phyloP scores from a whole-genome alignment of 2,113 vertebrate genomes.

The Triplophysa dalaica region DNA sequence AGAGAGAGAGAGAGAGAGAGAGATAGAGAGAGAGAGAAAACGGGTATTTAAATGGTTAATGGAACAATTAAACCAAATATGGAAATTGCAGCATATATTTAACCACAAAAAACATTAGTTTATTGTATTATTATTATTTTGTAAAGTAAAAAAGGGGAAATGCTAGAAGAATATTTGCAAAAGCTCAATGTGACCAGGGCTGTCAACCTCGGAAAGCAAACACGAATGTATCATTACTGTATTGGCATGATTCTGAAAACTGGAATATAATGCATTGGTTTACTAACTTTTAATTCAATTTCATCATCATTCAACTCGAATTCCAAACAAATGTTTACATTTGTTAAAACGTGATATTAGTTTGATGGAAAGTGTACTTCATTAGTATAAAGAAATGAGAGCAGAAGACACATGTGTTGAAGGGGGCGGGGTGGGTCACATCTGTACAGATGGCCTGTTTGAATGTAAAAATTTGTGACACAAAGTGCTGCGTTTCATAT shows the following conservation, averaged over 20 bases:
- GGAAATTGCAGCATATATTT: background rate
- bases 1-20: too few species aligned
- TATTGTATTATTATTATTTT: background rate
- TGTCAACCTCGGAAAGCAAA: background rate
- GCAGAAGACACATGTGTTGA: background rate
- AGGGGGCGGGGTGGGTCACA: conserved; percentile 33
- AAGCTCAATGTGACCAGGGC: background rate
- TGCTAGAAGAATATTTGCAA: background rate
- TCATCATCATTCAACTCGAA: too few species aligned
- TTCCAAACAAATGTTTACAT: too few species aligned
- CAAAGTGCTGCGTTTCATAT: conserved; percentile 75
- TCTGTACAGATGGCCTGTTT: conserved; percentile 68
- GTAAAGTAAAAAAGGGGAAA: background rate
- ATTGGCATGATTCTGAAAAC: too few species aligned
- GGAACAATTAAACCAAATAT: background rate
- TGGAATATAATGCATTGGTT: too few species aligned
- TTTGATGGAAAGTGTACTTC: background rate
- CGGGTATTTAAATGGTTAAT: background rate
- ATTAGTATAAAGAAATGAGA: conserved; percentile 3
- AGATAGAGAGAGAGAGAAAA: background rate
- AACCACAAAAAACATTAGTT: background rate
- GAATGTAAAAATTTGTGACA: conserved; percentile 77
- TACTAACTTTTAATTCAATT: too few species aligned
- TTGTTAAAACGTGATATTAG: background rate
- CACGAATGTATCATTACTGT: too few species aligned